These are phyloP conservation scores for Smithornis capensis DNA, from an alignment of 2,113 vertebrate genomes.

Conservation along the genomic window DNA sequence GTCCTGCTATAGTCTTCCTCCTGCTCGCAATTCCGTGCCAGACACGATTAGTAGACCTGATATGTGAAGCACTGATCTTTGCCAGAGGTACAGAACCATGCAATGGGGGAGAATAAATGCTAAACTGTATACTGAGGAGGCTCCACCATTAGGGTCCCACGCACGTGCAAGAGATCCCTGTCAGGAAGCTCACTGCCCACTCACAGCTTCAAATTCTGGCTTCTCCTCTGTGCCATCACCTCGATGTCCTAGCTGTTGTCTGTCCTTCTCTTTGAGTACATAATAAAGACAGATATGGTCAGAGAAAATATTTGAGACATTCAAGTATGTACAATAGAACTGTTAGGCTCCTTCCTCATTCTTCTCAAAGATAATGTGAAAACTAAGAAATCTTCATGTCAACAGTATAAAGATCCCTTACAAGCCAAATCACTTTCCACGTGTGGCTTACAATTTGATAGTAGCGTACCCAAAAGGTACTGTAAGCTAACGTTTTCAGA, in stretches of 20 bases:
- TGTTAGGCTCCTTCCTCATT: background rate
- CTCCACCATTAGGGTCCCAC: rapidly evolving
- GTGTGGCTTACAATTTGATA: background rate
- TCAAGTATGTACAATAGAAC: background rate
- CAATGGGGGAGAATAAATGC: background rate
- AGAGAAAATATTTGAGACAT: background rate
- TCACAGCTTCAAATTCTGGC: background rate
- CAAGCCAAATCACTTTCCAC: background rate
- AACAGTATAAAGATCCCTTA: background rate
- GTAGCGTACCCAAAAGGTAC: background rate
- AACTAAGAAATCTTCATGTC: background rate
- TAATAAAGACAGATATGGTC: background rate
- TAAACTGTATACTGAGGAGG: background rate
- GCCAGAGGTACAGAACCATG: background rate
- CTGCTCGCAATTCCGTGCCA: background rate
- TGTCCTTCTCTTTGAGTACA: background rate
- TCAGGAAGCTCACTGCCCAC: background rate
- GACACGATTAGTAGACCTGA: background rate
- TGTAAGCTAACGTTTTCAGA: background rate
- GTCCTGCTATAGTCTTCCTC: background rate
- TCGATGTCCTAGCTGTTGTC: background rate
- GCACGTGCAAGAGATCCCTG: background rate
- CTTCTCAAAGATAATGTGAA: background rate
- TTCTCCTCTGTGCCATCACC: background rate
- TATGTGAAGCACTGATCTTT: background rate